Evolutionary conservation across 2,888 invertebrate species (phyloP), one percentile per base, ranked within the genome.

Genomic region (Abrostola triplasia): DNA sequence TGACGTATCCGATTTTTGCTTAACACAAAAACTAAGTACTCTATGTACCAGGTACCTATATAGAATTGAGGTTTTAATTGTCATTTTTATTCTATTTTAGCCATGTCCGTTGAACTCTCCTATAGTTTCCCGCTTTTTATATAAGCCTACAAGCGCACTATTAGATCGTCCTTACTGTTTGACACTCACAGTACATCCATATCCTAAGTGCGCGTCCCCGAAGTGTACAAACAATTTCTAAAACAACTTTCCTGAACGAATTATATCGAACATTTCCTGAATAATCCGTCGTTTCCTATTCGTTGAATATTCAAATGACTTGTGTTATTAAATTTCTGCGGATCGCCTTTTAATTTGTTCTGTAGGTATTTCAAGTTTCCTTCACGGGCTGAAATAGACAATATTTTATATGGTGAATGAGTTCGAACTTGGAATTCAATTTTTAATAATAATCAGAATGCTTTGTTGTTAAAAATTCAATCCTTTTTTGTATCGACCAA

Each of bases 271-370:
- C 73, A 79, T 77, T 84, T 81, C 67, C 74, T 67, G 71, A 77
- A 77, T 73, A 78, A 79, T 80, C 78, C 76, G 64, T 63, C 67
- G 71, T 60, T 69, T 65, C 64, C 50, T 64, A 79, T 67, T 60
- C 76, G 79, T 82, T 84, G 82, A 86, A 86, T 85, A 87, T 87
- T 86, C 82, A 84, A 83, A 81, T 81, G 68, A 69, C 70, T 77
- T 67, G 62, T 67, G 75, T 85, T 84, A 85, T 84, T 85, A 84
- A 84, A 84, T 83, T 77, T 73, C 56, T 66, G 67, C 65, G 73
- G 80, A 84, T 84, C 66, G 79, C 75, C 75, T 73, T 83, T 84
- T 84, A 81, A 83, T 84, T 84, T 58, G 55, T 53, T 57, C 38
- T 41, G 42, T 67, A 48, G 48, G 50, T 67, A 62, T 59, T 64